phyloP scores from a whole-genome alignment of 2,888 invertebrate genomes.

The Noctua fimbriata region DNA sequence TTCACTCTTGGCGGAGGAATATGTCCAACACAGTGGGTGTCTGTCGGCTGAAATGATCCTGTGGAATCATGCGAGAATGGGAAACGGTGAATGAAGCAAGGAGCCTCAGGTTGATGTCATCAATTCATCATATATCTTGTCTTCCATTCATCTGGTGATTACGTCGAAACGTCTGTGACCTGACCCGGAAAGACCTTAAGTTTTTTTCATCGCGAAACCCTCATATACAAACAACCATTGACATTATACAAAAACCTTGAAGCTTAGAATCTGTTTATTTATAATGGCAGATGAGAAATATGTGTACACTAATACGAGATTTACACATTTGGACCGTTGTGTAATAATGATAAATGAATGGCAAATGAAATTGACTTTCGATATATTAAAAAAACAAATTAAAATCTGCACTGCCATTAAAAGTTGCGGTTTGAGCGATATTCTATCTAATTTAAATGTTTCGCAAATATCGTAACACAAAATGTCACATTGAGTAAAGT shows the following conservation, averaged over 20 bases:
- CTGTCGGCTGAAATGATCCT: not conserved
- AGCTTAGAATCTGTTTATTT: not conserved
- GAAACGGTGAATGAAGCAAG: not conserved
- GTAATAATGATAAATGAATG: constrained; percentile 32
- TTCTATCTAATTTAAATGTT: constrained; percentile 44
- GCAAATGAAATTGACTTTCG: constrained; percentile 33
- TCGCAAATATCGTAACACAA: constrained; percentile 25
- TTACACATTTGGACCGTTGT: constrained; percentile 11
- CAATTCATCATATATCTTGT: no score
- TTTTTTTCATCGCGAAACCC: not conserved
- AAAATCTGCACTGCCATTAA: constrained; percentile 29
- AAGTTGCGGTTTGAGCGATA: constrained; percentile 37
- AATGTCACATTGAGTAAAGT: constrained; percentile 20
- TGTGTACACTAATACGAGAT: constrained; percentile 10
- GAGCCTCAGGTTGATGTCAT: not conserved
- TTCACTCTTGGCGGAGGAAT: not conserved
- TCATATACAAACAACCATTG: not conserved
- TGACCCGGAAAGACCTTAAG: no score
- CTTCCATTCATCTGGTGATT: not conserved
- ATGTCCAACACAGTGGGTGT: not conserved
- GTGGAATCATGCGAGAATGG: not conserved
- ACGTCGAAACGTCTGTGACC: not conserved
- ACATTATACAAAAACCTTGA: not conserved
- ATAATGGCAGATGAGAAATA: not conserved
- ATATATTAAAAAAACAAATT: constrained; percentile 24